Percentiles rank a stretch among this genome's conserved stretches.
Evolutionary conservation across 2,797 vertebrate genomes (phyloP).

Genomic region (Molossus alvarezi): DNA sequence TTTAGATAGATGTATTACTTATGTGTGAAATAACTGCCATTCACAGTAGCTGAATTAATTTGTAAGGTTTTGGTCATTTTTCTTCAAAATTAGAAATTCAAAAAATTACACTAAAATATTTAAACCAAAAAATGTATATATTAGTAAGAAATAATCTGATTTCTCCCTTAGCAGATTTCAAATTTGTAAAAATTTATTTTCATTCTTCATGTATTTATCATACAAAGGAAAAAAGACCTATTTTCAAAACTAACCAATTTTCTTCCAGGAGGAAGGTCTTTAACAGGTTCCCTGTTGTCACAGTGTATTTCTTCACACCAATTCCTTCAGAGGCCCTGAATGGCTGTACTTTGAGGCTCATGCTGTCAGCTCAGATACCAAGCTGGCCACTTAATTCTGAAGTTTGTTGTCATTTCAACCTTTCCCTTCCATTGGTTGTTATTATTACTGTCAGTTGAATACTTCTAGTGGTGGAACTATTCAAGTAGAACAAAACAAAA

Average conservation of each 20-base stretch:
- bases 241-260: not conserved
- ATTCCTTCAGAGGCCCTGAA: not conserved
- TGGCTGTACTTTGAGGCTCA: not conserved
- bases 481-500: not conserved
- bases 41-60: not conserved
- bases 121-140: not conserved
- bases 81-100: conserved; percentile 27
- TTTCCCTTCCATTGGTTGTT: not conserved
- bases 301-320: not conserved
- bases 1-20: conserved; percentile 26
- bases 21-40: not conserved
- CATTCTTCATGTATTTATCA: not conserved
- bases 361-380: not conserved
- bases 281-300: not conserved
- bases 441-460: not conserved
- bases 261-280: not conserved
- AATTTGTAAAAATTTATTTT: conserved; percentile 31
- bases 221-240: not conserved
- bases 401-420: not conserved
- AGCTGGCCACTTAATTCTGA: not conserved
- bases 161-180: not conserved
- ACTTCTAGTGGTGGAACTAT: not conserved
- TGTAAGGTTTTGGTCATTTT: not conserved
- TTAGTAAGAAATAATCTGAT: not conserved
- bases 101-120: not conserved